A percentile compares a stretch with the other conserved stretches of the same genome.
Conservation (phyloP, 2,888 invertebrate genomes). For the Tiphia femorata region DNA sequence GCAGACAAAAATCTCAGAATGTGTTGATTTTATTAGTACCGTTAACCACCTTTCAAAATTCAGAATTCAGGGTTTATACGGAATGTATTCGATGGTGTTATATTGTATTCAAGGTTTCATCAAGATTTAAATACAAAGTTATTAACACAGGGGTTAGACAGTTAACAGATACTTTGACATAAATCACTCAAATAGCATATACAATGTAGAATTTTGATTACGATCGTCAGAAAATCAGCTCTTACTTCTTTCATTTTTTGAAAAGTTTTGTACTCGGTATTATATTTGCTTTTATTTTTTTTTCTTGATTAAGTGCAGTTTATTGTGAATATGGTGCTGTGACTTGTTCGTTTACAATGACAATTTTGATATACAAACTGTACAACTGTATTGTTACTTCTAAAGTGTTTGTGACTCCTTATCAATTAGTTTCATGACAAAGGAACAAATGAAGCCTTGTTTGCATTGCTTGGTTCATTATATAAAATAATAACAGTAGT, state of each 20-base stretch:
- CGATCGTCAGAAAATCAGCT: conserved; percentile 1
- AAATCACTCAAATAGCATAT: background rate
- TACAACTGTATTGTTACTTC: conserved; percentile 4
- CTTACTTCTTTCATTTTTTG: conserved; percentile 8
- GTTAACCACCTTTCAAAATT: conserved; percentile 36
- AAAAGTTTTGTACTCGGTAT: conserved; percentile 11
- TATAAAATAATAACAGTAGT: background rate
- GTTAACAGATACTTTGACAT: background rate
- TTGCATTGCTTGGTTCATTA: background rate
- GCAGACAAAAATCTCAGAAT: conserved; percentile 57
- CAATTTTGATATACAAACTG: conserved; percentile 2
- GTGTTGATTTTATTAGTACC: conserved; percentile 56
- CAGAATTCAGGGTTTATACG: conserved; percentile 8
- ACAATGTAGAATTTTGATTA: conserved; percentile 4
- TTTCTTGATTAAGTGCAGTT: conserved; percentile 34
- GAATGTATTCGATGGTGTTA: conserved; percentile 1
- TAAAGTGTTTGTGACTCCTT: conserved; percentile 26
- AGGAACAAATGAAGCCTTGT: background rate
- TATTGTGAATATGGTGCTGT: conserved; percentile 40
- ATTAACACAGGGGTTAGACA: background rate
- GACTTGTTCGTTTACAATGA: conserved; percentile 14
- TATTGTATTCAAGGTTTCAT: background rate
- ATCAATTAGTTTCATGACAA: conserved; percentile 1
- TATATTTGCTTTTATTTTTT: conserved; percentile 1
- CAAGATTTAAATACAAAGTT: conserved; percentile 3